phyloP scores from a whole-genome alignment of 2,113 vertebrate genomes.

The Microcebus murinus region DNA sequence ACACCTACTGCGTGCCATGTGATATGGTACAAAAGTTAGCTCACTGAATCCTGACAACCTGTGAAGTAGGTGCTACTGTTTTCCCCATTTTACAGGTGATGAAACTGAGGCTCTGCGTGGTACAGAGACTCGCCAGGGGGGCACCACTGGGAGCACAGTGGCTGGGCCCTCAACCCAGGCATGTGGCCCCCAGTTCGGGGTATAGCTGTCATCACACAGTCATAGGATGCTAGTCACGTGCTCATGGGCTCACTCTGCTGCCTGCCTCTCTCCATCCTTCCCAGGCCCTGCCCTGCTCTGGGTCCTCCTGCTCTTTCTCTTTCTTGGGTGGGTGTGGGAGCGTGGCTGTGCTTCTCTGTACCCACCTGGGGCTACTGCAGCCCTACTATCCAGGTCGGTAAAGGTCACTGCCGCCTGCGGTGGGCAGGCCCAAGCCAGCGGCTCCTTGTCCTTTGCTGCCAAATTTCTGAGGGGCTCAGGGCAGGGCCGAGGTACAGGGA shows the following conservation, averaged over 20 bases:
- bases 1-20: not conserved
- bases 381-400: not conserved
- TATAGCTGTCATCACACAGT: not conserved
- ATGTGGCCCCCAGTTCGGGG: accelerated
- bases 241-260: not conserved
- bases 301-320: not conserved
- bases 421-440: accelerated
- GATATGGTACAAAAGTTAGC: not conserved
- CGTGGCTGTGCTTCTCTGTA: not conserved
- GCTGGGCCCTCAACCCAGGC: not conserved
- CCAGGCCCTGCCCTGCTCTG: not conserved
- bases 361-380: not conserved
- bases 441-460: not conserved
- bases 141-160: not conserved
- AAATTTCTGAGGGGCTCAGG: not conserved
- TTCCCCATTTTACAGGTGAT: not conserved
- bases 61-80: not conserved
- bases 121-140: not conserved
- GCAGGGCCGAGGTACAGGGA: not conserved
- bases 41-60: not conserved
- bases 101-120: not conserved
- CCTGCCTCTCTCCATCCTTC: not conserved
- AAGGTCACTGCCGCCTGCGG: not conserved
- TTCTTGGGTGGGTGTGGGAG: too few relatives aligned
- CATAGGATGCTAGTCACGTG: accelerated